Percentiles rank a stretch among this genome's conserved stretches.
These are phyloP conservation scores for Philopedon plagiatum DNA, from an alignment of 2,888 invertebrate genomes.

Conservation along the genomic window DNA sequence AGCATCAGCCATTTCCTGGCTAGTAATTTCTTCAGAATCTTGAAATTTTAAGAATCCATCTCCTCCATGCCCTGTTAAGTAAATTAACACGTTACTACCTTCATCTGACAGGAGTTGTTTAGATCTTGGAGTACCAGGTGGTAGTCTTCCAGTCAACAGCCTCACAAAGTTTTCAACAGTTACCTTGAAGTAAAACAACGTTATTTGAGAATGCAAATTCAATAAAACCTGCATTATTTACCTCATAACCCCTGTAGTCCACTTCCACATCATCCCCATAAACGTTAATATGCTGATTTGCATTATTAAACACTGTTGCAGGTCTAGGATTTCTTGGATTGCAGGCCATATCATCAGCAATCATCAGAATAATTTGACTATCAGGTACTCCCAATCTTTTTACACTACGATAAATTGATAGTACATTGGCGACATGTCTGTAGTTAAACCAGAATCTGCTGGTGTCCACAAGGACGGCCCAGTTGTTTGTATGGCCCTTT, in stretches of 20 bases:
- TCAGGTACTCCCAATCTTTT: constrained; percentile 99
- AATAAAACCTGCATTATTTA: constrained; percentile 58
- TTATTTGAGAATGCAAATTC: not conserved
- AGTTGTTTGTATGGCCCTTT: constrained; percentile 95
- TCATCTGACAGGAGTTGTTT: constrained; percentile 96
- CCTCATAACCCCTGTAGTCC: constrained; percentile 95
- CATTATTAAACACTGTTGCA: constrained; percentile 98
- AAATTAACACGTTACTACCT: constrained; percentile 96
- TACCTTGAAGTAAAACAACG: constrained; percentile 76
- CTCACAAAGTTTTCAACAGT: constrained; percentile 99
- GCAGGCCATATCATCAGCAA: constrained; percentile 99
- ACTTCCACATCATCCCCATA: constrained; percentile 99
- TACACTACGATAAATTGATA: constrained; percentile 98
- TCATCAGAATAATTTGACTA: constrained; percentile 98
- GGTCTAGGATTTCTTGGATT: constrained; percentile 98
- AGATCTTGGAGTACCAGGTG: constrained; percentile 93
- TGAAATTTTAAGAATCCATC: constrained; percentile 99
- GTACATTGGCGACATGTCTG: constrained; percentile 98
- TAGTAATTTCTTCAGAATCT: constrained; percentile 98
- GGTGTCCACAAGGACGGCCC: constrained; percentile 99
- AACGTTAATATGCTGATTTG: constrained; percentile 97
- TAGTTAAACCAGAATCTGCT: constrained; percentile 99
- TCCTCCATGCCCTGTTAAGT: constrained; percentile 97
- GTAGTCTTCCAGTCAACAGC: constrained; percentile 92
- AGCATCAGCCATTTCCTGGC: constrained; percentile 98